Evolutionary conservation across 2,888 invertebrate species (phyloP).

Genomic region (Archaeoteleia sp.): DNA sequence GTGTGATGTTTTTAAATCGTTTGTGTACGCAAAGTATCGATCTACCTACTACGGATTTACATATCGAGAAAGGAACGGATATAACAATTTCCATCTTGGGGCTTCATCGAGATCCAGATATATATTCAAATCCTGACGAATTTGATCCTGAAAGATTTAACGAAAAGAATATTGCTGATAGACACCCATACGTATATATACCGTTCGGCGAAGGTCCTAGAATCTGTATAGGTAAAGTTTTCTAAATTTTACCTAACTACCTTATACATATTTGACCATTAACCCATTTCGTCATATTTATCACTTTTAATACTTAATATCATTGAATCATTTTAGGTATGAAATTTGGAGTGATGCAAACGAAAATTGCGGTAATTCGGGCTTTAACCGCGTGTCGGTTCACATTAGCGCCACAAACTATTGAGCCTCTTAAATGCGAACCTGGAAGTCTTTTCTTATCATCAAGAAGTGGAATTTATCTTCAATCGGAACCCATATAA

Average conservation of each 20-base stretch:
- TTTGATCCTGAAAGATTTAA: slow-evolving; percentile 77
- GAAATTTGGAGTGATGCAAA: slow-evolving; percentile 62
- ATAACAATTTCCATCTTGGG: slow-evolving; percentile 72
- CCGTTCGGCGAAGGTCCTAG: slow-evolving; percentile 69
- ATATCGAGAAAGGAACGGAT: slow-evolving; percentile 59
- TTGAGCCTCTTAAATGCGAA: slow-evolving; percentile 49
- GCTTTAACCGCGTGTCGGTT: slow-evolving; percentile 53
- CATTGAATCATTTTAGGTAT: slow-evolving; percentile 59
- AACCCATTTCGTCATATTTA: no score
- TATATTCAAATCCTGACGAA: slow-evolving; percentile 75
- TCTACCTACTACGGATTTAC: slow-evolving; percentile 57
- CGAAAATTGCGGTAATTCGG: slow-evolving; percentile 60
- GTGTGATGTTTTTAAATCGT: slow-evolving; percentile 67
- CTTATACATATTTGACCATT: background rate
- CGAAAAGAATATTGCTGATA: slow-evolving; percentile 64
- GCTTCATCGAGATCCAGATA: slow-evolving; percentile 75
- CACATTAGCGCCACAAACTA: slow-evolving; percentile 49
- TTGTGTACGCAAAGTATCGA: slow-evolving; percentile 67
- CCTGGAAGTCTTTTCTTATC: slow-evolving; percentile 41
- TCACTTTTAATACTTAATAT: no score
- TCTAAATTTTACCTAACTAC: no score
- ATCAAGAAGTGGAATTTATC: slow-evolving; percentile 25
- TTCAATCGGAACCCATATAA: slow-evolving; percentile 20
- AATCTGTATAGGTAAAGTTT: slow-evolving; percentile 67
- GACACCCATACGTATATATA: slow-evolving; percentile 64